Conservation (phyloP, 2,888 invertebrate genomes). For the Lycaena phlaeas region DNA sequence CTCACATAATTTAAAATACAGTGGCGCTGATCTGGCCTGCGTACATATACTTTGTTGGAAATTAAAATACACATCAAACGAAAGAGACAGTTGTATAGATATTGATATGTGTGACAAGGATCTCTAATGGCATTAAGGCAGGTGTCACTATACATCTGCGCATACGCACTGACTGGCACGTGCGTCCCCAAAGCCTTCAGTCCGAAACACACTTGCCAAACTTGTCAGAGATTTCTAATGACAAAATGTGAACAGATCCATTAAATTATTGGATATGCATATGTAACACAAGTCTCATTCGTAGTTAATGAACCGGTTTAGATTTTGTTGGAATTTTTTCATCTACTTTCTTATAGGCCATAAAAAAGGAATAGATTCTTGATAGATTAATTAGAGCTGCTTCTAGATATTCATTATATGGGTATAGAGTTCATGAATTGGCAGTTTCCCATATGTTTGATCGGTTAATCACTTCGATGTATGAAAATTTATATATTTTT, state of each 20-base stretch:
- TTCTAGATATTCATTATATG: no score
- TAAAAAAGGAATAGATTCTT: constrained; percentile 4
- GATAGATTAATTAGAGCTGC: no score
- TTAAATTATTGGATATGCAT: constrained; percentile 21
- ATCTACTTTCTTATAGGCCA: constrained; percentile 5
- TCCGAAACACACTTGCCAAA: constrained; percentile 27
- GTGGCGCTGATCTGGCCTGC: constrained; percentile 42
- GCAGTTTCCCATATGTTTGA: no score
- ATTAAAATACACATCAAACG: constrained; percentile 44
- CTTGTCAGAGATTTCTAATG: constrained; percentile 27
- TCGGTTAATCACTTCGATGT: no score
- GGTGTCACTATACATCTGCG: constrained; percentile 68
- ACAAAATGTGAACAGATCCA: constrained; percentile 19
- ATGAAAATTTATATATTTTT: no score
- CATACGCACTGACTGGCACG: constrained; percentile 58
- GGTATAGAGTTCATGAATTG: no score
- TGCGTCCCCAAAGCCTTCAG: constrained; percentile 47
- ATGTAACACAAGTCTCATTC: constrained; percentile 21
- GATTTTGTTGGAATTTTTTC: constrained; percentile 3
- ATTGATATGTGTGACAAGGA: constrained; percentile 37
- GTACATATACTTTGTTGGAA: constrained; percentile 44
- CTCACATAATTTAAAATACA: constrained; percentile 58
- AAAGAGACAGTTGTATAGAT: constrained; percentile 35
- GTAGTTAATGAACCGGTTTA: constrained; percentile 18
- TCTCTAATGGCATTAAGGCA: constrained; percentile 40